These are phyloP conservation scores for Eristalis tenax DNA, from an alignment of 2,888 invertebrate genomes.

Conservation along the genomic window DNA sequence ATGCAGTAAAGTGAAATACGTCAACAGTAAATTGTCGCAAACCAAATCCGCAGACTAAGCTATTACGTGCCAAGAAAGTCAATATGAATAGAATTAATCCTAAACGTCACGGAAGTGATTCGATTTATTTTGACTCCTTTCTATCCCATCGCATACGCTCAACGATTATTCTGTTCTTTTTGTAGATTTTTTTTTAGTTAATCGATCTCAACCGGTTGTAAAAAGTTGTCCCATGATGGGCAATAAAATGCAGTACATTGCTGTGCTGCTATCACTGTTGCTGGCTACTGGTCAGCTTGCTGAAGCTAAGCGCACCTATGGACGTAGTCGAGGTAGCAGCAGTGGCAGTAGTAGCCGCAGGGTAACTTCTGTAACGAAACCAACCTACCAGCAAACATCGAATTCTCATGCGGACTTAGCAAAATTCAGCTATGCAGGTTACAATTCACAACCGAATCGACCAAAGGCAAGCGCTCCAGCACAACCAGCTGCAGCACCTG, in stretches of 20 bases:
- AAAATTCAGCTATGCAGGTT: constrained; percentile 79
- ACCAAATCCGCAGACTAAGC: neutral
- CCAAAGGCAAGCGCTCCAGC: constrained; percentile 74
- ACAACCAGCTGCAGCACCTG: constrained; percentile 39
- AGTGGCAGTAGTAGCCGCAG: constrained; percentile 72
- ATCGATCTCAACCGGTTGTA: neutral
- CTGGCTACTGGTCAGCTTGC: constrained; percentile 72
- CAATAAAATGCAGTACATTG: constrained; percentile 55
- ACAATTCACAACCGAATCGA: constrained; percentile 79
- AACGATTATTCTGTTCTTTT: neutral
- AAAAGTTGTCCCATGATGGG: constrained; percentile 45
- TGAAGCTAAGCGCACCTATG: constrained; percentile 76
- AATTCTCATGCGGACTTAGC: constrained; percentile 79
- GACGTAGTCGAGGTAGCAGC: constrained; percentile 76
- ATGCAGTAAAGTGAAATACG: too few relatives aligned
- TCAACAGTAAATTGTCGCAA: too few relatives aligned
- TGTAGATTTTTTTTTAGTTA: neutral
- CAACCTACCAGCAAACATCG: constrained; percentile 74
- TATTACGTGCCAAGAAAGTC: neutral
- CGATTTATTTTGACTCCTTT: neutral
- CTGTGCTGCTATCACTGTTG: constrained; percentile 54
- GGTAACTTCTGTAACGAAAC: constrained; percentile 77
- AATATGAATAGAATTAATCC: neutral
- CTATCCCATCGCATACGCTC: neutral
- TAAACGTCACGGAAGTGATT: neutral